A percentile compares a stretch with the other conserved stretches of the same genome.
Conservation (phyloP, 2,797 vertebrate genomes). For the Rallus crepitans region DNA sequence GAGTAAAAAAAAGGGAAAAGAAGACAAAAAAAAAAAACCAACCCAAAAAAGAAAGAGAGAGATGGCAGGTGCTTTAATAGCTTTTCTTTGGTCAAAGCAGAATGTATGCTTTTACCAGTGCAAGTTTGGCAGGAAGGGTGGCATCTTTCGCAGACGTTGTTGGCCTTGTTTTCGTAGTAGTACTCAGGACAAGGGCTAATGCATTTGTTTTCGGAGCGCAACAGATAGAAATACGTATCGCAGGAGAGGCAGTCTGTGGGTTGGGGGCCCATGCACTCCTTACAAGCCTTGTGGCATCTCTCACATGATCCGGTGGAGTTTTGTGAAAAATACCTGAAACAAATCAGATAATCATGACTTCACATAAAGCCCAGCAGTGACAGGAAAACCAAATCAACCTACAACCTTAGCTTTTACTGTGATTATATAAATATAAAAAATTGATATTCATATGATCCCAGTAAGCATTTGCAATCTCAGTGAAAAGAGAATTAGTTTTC, state of each 20-base stretch:
- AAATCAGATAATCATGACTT: background rate
- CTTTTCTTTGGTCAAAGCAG: background rate
- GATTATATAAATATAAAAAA: background rate
- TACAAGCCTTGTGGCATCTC: conserved; percentile 87
- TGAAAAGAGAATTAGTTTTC: background rate
- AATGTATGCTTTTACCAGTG: conserved; percentile 77
- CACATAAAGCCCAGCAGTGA: background rate
- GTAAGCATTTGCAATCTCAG: background rate
- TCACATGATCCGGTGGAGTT: conserved; percentile 80
- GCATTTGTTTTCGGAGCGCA: conserved; percentile 83
- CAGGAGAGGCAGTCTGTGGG: conserved; percentile 87
- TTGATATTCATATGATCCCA: background rate
- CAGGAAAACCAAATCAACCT: background rate
- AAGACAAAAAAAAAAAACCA: background rate
- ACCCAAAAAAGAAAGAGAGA: background rate
- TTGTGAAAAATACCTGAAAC: conserved; percentile 77
- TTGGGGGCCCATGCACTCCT: conserved; percentile 79
- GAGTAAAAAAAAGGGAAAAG: background rate
- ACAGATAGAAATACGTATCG: conserved; percentile 79
- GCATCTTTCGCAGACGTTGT: conserved; percentile 86
- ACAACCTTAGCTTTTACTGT: background rate
- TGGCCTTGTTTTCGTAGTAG: conserved; percentile 77
- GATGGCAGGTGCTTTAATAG: background rate
- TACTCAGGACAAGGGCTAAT: conserved; percentile 83
- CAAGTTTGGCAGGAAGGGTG: conserved; percentile 88